A percentile compares a stretch with the other conserved stretches of the same genome.
Conservation (phyloP, 1,140 invertebrate genomes). For the Procambarus virginalis region DNA sequence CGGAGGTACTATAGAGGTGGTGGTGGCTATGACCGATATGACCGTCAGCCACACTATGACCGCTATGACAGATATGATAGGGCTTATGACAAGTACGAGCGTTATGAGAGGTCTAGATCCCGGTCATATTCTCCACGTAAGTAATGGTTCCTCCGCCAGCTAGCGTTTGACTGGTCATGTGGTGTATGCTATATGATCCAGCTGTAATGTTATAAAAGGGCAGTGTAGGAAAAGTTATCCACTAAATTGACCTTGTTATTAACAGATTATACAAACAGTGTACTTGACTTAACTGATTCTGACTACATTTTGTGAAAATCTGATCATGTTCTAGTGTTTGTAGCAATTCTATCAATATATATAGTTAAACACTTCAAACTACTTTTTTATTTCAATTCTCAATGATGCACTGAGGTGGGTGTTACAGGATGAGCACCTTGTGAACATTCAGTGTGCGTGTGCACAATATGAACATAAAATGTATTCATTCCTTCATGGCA, state of each 20-base stretch:
- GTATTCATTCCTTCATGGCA: too few species aligned
- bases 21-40: constrained; percentile 61
- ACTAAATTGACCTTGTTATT: not conserved
- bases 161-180: not conserved
- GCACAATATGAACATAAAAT: too few species aligned
- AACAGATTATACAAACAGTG: too few species aligned
- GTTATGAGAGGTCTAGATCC: constrained; percentile 80
- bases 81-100: constrained; percentile 70
- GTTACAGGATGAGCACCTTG: too few species aligned
- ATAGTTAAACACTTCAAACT: too few species aligned
- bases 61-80: constrained; percentile 69
- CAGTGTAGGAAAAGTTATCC: not conserved
- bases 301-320: too few species aligned
- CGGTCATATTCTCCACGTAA: constrained; percentile 91
- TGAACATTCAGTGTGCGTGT: too few species aligned
- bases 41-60: constrained; percentile 65
- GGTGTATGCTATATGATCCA: not conserved
- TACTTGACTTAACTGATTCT: too few species aligned
- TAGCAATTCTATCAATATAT: too few species aligned
- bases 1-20: constrained; percentile 72
- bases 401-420: too few species aligned
- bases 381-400: too few species aligned
- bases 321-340: too few species aligned
- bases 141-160: constrained; percentile 72
- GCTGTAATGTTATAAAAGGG: not conserved